A percentile compares a stretch with the other conserved stretches of the same genome.
These are phyloP conservation scores for Mythimna pallens DNA, from an alignment of 2,888 invertebrate species.

Conservation along the genomic window DNA sequence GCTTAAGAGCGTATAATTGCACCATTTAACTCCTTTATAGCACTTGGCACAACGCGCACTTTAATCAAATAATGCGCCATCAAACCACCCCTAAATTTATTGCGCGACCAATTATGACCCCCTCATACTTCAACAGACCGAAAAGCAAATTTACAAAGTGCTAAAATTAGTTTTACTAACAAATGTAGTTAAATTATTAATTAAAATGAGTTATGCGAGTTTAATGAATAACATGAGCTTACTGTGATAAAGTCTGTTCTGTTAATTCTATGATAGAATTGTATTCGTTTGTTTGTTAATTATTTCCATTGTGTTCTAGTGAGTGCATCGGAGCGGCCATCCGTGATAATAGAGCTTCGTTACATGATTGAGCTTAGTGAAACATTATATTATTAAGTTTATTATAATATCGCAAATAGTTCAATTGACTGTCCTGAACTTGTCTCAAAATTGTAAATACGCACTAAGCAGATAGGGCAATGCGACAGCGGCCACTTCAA, in stretches of 20 bases:
- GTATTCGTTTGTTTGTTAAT: conserved; percentile 36
- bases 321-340: conserved; percentile 22
- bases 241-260: conserved; percentile 37
- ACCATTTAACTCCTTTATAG: conserved; percentile 57
- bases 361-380: conserved; percentile 10
- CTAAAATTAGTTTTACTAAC: conserved; percentile 53
- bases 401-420: background rate
- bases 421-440: no score
- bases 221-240: conserved; percentile 45
- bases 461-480: no score
- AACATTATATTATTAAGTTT: background rate
- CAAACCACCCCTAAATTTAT: conserved; percentile 45
- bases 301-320: conserved; percentile 29
- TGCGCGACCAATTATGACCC: conserved; percentile 40
- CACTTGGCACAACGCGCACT: conserved; percentile 55
- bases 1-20: conserved; percentile 62
- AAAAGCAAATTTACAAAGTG: conserved; percentile 44
- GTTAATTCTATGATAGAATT: conserved; percentile 38
- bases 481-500: no score
- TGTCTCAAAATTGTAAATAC: no score
- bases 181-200: conserved; percentile 45
- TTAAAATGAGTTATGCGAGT: conserved; percentile 47
- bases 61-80: conserved; percentile 62
- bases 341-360: conserved; percentile 19
- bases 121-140: conserved; percentile 39